phyloP scores from a whole-genome alignment of 2,113 vertebrate genomes.

The Ceyx margarethae region DNA sequence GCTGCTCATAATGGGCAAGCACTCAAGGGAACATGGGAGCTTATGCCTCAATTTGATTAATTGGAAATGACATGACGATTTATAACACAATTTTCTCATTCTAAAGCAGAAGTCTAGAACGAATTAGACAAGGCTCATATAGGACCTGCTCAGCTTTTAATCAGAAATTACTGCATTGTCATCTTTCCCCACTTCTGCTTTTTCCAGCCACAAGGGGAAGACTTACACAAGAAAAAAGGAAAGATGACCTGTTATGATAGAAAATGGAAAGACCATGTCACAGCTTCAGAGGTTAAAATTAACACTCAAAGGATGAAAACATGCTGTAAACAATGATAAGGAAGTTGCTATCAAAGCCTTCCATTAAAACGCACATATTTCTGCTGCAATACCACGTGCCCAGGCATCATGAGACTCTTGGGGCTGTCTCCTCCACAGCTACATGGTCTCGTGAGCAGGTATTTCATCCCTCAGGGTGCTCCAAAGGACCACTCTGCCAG shows the following conservation, averaged over 20 bases:
- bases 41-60: slow-evolving; percentile 32
- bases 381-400: too few species aligned
- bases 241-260: background rate
- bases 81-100: slow-evolving; percentile 52
- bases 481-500: background rate
- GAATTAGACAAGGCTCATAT: background rate
- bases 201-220: background rate
- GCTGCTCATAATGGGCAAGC: slow-evolving; percentile 25
- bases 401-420: background rate
- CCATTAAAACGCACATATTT: background rate
- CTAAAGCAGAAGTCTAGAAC: slow-evolving; percentile 55
- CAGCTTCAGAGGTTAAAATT: background rate
- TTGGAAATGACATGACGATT: slow-evolving; percentile 67
- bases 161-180: background rate
- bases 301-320: background rate
- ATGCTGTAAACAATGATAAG: accelerated
- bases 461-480: accelerated
- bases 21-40: background rate
- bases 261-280: background rate
- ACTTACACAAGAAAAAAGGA: background rate
- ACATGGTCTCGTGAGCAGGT: accelerated
- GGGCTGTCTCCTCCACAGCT: background rate
- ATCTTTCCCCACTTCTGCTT: background rate
- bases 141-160: slow-evolving; percentile 17
- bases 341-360: background rate